Evolutionary conservation across 2,888 invertebrate genomes (phyloP), one percentile per base, ranked within the genome.

Genomic region (Coenonympha glycerion): DNA sequence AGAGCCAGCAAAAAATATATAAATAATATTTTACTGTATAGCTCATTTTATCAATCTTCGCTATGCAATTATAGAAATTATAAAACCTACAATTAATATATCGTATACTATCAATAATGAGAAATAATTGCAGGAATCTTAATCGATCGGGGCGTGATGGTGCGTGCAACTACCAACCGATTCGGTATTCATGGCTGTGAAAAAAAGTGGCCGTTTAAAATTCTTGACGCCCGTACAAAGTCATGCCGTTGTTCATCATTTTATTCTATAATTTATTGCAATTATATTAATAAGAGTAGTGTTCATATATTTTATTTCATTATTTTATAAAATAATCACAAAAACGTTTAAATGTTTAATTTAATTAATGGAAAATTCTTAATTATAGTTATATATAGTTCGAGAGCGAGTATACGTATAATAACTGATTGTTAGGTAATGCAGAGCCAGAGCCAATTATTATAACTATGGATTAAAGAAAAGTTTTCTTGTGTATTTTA

Each of bases 71-170:
- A 24, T 41, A 24, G 30, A 28, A 28, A 36, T 13, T 30, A 28
- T 13, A 28, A 18, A 37, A 19, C 39, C 39, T 9, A 21, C 18
- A 37, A 19, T 30, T 26, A 70, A 68, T 70, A 39, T 39, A 41
- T 30, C 63, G 68, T 67, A 66, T 66, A 69, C 56, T 67, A 71
- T 66, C 65, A 65, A 64, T 73, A 72, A 75, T 71, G 64, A 69
- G 50, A 53, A 59, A 65, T 75, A 73, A 79, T 76, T 74, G 74
- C 68, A 40, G 61, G 65, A 73, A 74, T 79, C 79, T 71, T 79
- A 78, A 82, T 69, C 67, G 70, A 69, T 69, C 60, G 68, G 59
- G 60, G 66, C 63, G 66, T 61, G 65, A 66, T 65, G 63, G 64
- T 68, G 52, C 54, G 53, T 48, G 54, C 39, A 64, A n/a, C n/a